Base-by-base conservation (phyloP, 2,113 vertebrate genomes). In the Cnemophilus loriae region DNA sequence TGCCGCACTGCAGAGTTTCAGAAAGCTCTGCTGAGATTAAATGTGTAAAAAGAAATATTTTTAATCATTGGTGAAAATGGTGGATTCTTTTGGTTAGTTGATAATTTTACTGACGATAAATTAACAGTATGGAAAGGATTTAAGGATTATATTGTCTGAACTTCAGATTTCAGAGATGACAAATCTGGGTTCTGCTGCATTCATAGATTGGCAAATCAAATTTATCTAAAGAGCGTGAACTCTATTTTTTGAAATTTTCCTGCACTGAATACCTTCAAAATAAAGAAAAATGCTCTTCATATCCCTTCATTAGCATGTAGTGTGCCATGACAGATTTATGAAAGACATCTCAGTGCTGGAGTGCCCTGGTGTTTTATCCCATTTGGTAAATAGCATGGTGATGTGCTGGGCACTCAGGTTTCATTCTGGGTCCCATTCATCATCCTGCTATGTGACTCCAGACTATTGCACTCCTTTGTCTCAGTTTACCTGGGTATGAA, bases 211-310 rank as follows among this genome's bases (percentile, higher is more conserved):
- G 83, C 88, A 95, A 90, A 92, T 93, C 1, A 7, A 50, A 84
- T 90, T 84, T 86, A 70, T 77, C 79, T 74, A 8, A 87, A 78
- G 88, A 84, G 53, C 11, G 0, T 90, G 56, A 96, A 87, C 88
- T 93, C 75, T 60, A 17, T 63, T 90, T 92, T 95, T 90, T 70
- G 1, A 87, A 86, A 42, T 86, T 86, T 94, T 85, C 76, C 79
- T 93, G 47, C 39, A 24, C 59, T 67, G 79, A 90, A 94, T 78
- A 78, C 20, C 57, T 83, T 56, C 46, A 82, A 95, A 91, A 96
- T 80, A 86, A 93, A 94, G 93, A 96, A 90, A 92, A 93, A 93
- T 93, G 79, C 69, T 84, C 64, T 93, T 90, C 83, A 90, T 94
- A 75, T 92, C 15, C 85, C 76, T 94, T 94, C 83, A 75, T 96